These are phyloP conservation scores for Caretta caretta DNA, from an alignment of 2,113 vertebrate species.

Conservation along the genomic window DNA sequence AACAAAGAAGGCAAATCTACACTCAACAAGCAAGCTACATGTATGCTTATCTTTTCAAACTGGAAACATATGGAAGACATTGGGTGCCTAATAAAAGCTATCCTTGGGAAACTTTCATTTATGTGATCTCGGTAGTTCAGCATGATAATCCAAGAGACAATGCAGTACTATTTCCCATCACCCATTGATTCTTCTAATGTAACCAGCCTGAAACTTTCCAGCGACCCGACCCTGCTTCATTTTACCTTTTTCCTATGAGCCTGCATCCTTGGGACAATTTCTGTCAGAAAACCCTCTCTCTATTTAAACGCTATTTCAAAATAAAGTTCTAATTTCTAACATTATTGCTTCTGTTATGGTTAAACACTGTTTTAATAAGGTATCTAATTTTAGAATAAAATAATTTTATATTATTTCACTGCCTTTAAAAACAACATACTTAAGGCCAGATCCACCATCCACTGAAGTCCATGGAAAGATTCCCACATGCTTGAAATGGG, in stretches of 20 bases:
- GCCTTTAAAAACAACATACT: not conserved
- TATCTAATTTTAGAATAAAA: not conserved
- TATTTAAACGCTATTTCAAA: fast-evolving
- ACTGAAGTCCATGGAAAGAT: not conserved
- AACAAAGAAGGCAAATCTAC: not conserved
- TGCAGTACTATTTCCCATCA: fast-evolving
- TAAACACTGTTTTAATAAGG: fast-evolving
- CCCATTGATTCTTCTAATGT: not conserved
- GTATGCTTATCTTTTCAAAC: fast-evolving
- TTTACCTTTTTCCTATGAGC: not conserved
- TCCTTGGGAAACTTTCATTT: not conserved
- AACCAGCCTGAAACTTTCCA: not conserved
- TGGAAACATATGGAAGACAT: not conserved
- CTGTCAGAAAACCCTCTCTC: fast-evolving
- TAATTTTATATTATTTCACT: fast-evolving
- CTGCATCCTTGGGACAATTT: fast-evolving
- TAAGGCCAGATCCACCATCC: not conserved
- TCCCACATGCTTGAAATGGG: not conserved
- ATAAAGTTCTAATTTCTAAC: not conserved
- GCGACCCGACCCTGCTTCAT: not conserved
- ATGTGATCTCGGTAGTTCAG: fast-evolving
- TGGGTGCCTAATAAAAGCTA: not conserved
- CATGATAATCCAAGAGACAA: fast-evolving
- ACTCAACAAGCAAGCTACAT: fast-evolving
- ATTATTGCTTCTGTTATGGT: fast-evolving